Percentiles rank a stretch among this genome's conserved stretches.
Conservation (phyloP, 1,140 invertebrate species). For the Nixonia krombeini region DNA sequence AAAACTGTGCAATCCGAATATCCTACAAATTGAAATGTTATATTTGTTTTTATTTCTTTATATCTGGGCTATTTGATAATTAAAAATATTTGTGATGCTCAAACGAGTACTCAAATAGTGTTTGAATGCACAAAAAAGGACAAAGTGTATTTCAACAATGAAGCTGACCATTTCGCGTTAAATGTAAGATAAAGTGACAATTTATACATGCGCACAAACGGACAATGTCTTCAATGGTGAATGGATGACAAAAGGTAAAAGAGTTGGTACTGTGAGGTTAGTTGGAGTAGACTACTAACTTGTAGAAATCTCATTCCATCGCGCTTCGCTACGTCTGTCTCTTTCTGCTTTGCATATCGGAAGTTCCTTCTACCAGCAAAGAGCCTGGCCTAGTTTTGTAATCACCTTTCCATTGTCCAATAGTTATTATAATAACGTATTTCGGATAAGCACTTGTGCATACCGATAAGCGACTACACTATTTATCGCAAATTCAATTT, state of each 20-base stretch:
- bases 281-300: constrained; percentile 12
- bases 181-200: background rate
- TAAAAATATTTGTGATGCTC: too few relatives aligned
- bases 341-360: constrained; percentile 24
- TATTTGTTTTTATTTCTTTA: too few relatives aligned
- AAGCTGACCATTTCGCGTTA: background rate
- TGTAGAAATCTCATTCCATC: constrained; percentile 9
- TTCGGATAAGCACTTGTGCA: background rate
- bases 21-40: too few relatives aligned
- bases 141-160: background rate
- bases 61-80: too few relatives aligned
- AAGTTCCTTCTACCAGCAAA: constrained; percentile 15
- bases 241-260: constrained; percentile 4
- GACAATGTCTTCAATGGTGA: constrained; percentile 1
- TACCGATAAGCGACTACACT: background rate
- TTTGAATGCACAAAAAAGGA: background rate
- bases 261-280: constrained; percentile 13
- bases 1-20: too few relatives aligned
- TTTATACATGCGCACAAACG: background rate
- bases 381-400: constrained; percentile 15
- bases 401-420: constrained; percentile 13
- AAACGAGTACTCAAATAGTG: too few relatives aligned
- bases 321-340: constrained; percentile 14
- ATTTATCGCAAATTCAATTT: background rate
- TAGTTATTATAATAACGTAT: constrained; percentile 24